Percentiles rank a stretch among this genome's conserved stretches.
These are phyloP conservation scores for Micrastur ruficollis DNA, from an alignment of 2,797 vertebrate species.

Conservation along the genomic window DNA sequence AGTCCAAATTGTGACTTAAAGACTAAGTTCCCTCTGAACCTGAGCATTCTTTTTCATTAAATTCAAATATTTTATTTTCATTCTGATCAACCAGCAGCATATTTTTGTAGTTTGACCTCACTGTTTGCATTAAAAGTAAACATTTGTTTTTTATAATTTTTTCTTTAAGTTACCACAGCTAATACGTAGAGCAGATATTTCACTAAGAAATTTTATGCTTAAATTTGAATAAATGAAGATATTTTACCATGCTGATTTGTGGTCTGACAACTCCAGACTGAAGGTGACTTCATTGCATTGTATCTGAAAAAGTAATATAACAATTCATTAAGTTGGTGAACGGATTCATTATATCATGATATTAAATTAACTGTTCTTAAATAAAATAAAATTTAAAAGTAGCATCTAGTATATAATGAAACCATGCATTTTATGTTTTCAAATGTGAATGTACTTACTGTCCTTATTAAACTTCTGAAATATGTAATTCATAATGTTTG, in stretches of 20 bases:
- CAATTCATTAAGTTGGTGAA: not conserved
- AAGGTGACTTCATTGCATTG: not conserved
- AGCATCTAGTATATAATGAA: not conserved
- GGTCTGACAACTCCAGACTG: not conserved
- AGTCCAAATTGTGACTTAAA: not conserved
- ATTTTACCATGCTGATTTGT: not conserved
- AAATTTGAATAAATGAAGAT: not conserved
- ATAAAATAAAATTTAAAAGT: not conserved
- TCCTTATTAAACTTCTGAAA: not conserved
- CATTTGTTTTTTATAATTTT: not conserved
- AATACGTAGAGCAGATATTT: not conserved
- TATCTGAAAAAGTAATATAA: not conserved
- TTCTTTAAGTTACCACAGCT: not conserved
- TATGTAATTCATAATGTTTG: not conserved
- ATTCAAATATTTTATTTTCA: not conserved
- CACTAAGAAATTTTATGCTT: not conserved
- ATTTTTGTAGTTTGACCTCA: not conserved
- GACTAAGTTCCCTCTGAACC: not conserved
- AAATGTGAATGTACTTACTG: not conserved
- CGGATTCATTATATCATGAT: not conserved
- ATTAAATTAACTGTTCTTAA: not conserved
- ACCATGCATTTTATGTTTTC: not conserved
- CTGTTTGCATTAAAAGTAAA: not conserved
- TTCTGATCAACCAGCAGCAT: fast-evolving
- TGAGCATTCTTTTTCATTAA: not conserved